These are phyloP conservation scores for Ornithorhynchus anatinus DNA, from an alignment of 2,113 vertebrate genomes.

Conservation along the genomic window DNA sequence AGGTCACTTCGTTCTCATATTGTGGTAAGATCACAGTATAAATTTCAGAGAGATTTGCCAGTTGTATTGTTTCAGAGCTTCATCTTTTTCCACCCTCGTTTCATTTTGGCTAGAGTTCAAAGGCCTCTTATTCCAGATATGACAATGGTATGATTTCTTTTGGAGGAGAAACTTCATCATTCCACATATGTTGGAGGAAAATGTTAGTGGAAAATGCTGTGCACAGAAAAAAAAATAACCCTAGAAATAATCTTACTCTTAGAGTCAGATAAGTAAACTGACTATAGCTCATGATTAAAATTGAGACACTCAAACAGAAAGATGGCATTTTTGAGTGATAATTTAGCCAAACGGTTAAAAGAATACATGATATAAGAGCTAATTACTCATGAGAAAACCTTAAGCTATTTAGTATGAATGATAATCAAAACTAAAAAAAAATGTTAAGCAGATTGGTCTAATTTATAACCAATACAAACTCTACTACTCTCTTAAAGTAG, in stretches of 20 bases:
- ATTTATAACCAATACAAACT: too few species aligned
- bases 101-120: conserved; percentile 60
- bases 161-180: neutral
- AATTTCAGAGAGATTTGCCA: conserved; percentile 53
- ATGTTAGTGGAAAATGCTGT: conserved; percentile 30
- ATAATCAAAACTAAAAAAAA: too few species aligned
- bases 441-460: too few species aligned
- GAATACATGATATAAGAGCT: too few species aligned
- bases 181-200: neutral
- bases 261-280: conserved; percentile 35
- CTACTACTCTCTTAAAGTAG: too few species aligned
- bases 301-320: too few species aligned
- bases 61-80: conserved; percentile 42
- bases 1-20: conserved; percentile 82
- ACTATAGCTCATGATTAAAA: too few species aligned
- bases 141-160: conserved; percentile 50
- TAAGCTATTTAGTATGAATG: too few species aligned
- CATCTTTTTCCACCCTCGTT: conserved; percentile 62
- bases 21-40: conserved; percentile 43
- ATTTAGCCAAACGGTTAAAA: too few species aligned
- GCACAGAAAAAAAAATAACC: conserved; percentile 22
- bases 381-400: too few species aligned
- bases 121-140: conserved; percentile 54
- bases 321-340: too few species aligned
- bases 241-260: neutral